Evolutionary conservation across 2,113 vertebrate species (phyloP).

Genomic region (Sinocyclocheilus anshuiensis): DNA sequence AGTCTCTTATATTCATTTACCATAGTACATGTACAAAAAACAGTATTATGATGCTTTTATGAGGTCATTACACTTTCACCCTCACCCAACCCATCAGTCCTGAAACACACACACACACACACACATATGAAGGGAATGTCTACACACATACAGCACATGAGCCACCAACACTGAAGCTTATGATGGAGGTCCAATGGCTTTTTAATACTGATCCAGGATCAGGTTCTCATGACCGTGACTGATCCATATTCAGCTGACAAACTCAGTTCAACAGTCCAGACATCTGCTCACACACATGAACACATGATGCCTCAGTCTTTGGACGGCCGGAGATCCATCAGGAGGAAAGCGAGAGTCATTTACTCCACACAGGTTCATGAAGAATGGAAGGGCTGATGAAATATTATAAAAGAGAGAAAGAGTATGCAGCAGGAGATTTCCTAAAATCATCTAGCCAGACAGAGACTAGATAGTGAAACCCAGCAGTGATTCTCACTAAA

Average conservation of each 20-base stretch:
- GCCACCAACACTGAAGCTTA: background rate
- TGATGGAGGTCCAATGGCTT: background rate
- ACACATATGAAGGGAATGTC: background rate
- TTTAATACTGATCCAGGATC: conserved; percentile 18
- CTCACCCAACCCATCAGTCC: background rate
- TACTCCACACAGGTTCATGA: background rate
- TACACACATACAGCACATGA: conserved; percentile 8
- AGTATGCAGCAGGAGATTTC: background rate
- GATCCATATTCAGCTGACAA: background rate
- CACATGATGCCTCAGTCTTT: background rate
- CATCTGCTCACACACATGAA: background rate
- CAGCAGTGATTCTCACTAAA: conserved; percentile 10
- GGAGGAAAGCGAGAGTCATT: background rate
- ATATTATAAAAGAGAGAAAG: conserved; percentile 1
- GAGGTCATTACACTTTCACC: background rate
- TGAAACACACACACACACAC: conserved; percentile 8
- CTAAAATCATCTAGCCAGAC: background rate
- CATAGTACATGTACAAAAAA: background rate
- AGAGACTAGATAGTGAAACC: background rate
- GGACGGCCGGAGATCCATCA: background rate
- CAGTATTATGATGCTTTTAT: background rate
- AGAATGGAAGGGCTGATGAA: background rate
- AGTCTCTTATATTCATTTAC: background rate
- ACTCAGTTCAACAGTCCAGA: background rate
- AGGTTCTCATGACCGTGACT: background rate